These are phyloP conservation scores for Philopotamus ludificatus DNA, from an alignment of 1,140 invertebrate species.

Conservation along the genomic window DNA sequence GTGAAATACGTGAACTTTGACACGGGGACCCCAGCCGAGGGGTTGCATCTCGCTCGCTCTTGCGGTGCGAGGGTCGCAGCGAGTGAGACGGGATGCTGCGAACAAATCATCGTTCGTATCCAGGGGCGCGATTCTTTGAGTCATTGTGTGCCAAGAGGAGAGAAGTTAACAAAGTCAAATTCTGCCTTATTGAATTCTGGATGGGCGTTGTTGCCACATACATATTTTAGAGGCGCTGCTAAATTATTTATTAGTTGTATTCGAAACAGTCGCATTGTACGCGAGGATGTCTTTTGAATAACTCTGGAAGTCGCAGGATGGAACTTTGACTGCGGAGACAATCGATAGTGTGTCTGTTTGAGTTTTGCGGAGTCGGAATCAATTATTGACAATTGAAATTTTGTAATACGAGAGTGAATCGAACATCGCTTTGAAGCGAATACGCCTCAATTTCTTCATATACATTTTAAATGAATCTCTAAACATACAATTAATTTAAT, in stretches of 20 bases:
- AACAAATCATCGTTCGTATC: constrained; percentile 26
- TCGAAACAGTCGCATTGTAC: no score
- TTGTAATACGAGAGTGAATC: no score
- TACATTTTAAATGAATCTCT: no score
- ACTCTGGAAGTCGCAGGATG: no score
- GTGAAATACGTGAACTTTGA: constrained; percentile 29
- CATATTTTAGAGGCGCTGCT: neutral
- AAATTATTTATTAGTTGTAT: neutral
- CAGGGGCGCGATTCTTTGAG: constrained; percentile 13
- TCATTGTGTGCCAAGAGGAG: neutral
- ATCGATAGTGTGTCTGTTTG: no score
- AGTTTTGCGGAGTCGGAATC: no score
- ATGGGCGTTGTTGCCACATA: constrained; percentile 1
- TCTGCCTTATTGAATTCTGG: constrained; percentile 22
- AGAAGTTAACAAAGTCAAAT: constrained; percentile 25
- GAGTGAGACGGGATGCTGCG: neutral
- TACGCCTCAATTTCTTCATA: no score
- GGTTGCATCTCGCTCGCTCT: neutral
- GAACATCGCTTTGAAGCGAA: no score
- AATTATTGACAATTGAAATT: no score
- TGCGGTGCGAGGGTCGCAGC: neutral
- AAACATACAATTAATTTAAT: no score
- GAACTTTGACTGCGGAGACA: no score
- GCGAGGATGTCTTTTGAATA: no score
- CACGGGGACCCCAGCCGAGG: neutral